A percentile compares a stretch with the other conserved stretches of the same genome.
phyloP scores from a whole-genome alignment of 2,888 invertebrate genomes.

The Panzeria rudis region DNA sequence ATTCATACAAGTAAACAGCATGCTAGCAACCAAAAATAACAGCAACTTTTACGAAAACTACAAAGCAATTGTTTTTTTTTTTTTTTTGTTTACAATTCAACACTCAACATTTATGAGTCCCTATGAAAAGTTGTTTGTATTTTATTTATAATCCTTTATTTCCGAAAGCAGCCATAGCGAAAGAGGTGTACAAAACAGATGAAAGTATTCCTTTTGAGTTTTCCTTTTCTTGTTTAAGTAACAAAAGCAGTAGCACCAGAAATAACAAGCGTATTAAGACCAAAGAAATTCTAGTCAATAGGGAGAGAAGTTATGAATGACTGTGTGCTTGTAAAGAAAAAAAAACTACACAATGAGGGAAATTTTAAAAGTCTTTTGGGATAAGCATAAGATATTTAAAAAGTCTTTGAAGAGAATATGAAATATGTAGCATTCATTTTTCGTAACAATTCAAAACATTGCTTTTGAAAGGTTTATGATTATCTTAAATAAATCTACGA shows the following conservation, averaged over 20 bases:
- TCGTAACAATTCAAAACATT: neutral
- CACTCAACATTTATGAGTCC: constrained; percentile 52
- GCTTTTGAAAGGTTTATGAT: too few relatives aligned
- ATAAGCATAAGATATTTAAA: neutral
- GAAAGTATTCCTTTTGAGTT: constrained; percentile 39
- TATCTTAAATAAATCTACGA: neutral
- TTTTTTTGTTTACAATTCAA: constrained; percentile 6
- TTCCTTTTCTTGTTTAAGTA: neutral
- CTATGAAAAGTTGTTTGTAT: constrained; percentile 32
- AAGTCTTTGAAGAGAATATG: neutral
- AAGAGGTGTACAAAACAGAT: constrained; percentile 12
- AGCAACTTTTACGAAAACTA: constrained; percentile 18
- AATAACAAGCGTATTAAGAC: neutral
- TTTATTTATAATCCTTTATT: constrained; percentile 19
- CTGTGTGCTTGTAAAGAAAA: neutral
- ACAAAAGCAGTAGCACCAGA: neutral
- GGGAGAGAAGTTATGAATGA: neutral
- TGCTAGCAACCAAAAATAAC: constrained; percentile 14
- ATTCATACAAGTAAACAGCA: neutral
- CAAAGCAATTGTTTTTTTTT: constrained; percentile 40
- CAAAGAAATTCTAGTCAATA: constrained; percentile 17
- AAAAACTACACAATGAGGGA: neutral
- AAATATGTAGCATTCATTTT: neutral
- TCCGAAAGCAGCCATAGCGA: constrained; percentile 9
- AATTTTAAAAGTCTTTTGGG: neutral